These are phyloP conservation scores for Rhorus exstirpatorius DNA, from an alignment of 2,888 invertebrate genomes.

Conservation along the genomic window DNA sequence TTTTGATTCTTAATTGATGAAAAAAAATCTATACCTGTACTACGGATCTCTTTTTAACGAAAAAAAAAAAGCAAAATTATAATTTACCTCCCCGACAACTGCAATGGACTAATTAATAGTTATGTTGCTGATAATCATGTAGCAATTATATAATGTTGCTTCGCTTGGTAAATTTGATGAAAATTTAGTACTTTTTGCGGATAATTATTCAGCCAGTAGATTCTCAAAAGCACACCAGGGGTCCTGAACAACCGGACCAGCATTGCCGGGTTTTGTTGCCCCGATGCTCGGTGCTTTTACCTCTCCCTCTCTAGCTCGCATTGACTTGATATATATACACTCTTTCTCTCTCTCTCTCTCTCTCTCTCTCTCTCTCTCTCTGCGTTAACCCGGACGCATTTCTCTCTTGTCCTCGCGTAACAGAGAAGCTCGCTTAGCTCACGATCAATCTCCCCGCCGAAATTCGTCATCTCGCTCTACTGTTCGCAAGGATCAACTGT, in stretches of 20 bases:
- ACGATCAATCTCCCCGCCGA: conserved; percentile 41
- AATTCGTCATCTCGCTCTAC: conserved; percentile 8
- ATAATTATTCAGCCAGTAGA: no score
- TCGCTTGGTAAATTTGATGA: no score
- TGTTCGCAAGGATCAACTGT: background rate
- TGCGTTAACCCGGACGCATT: conserved; percentile 9
- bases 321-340: conserved; percentile 54
- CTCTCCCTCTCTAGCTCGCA: conserved; percentile 41
- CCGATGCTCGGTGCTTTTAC: conserved; percentile 23
- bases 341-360: conserved; percentile 33
- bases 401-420: conserved; percentile 27
- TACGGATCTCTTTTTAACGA: no score
- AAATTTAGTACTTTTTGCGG: no score
- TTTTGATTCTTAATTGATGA: no score
- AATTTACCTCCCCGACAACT: no score
- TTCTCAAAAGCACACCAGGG: conserved; percentile 34
- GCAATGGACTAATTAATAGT: no score
- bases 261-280: conserved; percentile 21
- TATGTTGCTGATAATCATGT: no score
- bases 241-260: conserved; percentile 7
- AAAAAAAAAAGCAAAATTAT: no score
- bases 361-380: conserved; percentile 38
- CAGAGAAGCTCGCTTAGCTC: conserved; percentile 26
- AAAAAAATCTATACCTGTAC: no score
- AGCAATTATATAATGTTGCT: no score